Percentiles rank a stretch among this genome's conserved stretches.
Evolutionary conservation across 2,888 invertebrate genomes (phyloP).

Genomic region (Lasius fuliginosus): DNA sequence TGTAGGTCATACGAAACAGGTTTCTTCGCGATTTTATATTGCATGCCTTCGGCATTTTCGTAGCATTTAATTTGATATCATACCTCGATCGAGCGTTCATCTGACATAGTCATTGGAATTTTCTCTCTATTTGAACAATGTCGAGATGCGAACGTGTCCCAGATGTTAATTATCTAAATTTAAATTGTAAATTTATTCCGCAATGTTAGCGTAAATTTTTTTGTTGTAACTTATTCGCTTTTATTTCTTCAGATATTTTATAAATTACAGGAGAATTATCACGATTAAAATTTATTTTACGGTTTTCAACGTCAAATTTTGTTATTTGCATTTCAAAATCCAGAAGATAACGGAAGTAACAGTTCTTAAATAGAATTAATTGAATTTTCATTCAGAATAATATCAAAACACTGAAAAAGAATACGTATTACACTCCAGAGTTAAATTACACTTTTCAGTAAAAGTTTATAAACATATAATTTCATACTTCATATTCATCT

Average conservation of each 20-base stretch:
- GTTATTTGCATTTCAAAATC: background rate
- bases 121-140: background rate
- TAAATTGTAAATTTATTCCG: background rate
- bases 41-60: background rate
- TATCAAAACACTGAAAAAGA: background rate
- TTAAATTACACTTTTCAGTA: background rate
- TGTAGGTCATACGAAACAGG: constrained; percentile 27
- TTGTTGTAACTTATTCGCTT: background rate
- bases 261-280: background rate
- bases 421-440: background rate
- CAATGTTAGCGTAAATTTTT: constrained; percentile 8
- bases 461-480: background rate
- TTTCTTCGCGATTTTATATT: constrained; percentile 16
- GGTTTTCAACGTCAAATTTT: background rate
- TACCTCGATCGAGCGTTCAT: background rate
- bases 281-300: background rate
- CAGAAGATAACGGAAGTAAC: background rate
- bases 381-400: background rate
- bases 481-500: background rate
- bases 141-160: background rate
- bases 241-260: background rate
- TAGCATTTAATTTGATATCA: background rate
- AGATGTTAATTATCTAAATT: background rate
- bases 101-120: background rate
- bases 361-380: background rate